phyloP scores from a whole-genome alignment of 2,797 vertebrate genomes.

The Coluber constrictor region DNA sequence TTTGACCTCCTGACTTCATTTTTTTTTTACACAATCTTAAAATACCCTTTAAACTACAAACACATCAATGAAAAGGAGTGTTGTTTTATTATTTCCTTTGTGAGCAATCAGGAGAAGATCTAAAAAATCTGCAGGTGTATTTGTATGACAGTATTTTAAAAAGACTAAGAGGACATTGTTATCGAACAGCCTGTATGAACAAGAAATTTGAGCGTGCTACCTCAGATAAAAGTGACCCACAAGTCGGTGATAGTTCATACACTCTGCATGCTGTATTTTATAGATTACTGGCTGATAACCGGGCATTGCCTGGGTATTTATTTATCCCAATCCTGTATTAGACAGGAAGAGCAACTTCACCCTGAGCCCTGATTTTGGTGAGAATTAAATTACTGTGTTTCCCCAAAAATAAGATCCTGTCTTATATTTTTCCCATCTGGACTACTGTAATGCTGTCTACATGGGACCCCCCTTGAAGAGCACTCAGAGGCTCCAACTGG shows the following conservation, averaged over 20 bases:
- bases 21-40: constrained; percentile 50
- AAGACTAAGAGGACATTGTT: not conserved
- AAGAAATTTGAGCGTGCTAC: not conserved
- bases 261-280: no score
- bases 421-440: no score
- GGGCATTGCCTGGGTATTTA: no score
- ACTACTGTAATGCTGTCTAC: no score
- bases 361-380: no score
- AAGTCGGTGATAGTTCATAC: not conserved
- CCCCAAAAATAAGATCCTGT: no score
- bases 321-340: no score
- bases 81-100: not conserved
- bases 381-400: no score
- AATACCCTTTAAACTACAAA: not conserved
- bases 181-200: not conserved
- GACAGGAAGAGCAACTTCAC: no score
- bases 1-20: constrained; percentile 33
- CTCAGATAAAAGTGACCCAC: not conserved
- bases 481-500: no score
- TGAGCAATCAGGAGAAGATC: constrained; percentile 38
- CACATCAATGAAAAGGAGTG: not conserved
- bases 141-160: constrained; percentile 47
- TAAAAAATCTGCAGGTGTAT: constrained; percentile 27
- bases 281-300: not conserved
- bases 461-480: no score